phyloP scores from a whole-genome alignment of 2,113 vertebrate genomes.

The Clarias batrachus region DNA sequence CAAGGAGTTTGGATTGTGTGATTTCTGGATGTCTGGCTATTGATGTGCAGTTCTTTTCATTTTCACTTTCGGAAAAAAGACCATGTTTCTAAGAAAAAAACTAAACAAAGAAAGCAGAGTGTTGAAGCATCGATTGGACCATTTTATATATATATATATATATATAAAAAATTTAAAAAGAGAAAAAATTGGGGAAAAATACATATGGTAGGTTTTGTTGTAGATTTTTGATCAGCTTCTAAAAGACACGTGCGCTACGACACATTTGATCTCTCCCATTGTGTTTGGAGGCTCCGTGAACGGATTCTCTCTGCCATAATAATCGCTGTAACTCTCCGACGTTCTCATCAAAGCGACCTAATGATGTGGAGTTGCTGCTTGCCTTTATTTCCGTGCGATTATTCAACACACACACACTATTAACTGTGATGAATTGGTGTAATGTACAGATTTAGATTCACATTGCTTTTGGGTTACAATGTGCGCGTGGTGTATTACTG shows the following conservation, averaged over 20 bases:
- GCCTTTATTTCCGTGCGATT: constrained; percentile 57
- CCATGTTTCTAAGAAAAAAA: neutral
- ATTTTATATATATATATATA: too few relatives aligned
- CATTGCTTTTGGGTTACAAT: constrained; percentile 23
- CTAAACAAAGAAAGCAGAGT: neutral
- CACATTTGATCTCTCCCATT: constrained; percentile 5
- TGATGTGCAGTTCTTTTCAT: neutral
- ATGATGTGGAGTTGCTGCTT: constrained; percentile 53
- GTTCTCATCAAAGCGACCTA: constrained; percentile 55
- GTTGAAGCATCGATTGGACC: neutral
- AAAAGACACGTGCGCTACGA: too few relatives aligned
- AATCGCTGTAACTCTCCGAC: constrained; percentile 39
- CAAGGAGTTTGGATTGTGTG: neutral
- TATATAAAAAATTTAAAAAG: neutral
- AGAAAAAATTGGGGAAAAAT: neutral
- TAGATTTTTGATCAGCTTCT: neutral
- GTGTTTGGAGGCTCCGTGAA: constrained; percentile 30
- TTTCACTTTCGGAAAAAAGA: neutral
- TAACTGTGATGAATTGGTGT: constrained; percentile 58
- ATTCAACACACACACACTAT: constrained; percentile 61
- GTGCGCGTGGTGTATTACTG: neutral
- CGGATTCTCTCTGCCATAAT: constrained; percentile 50
- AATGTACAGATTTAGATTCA: constrained; percentile 53
- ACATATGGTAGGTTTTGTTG: neutral
- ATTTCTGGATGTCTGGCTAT: neutral